Evolutionary conservation across 2,888 invertebrate species (phyloP), one percentile per base, ranked within the genome.

Genomic region (Pristionchus exspectatus): DNA sequence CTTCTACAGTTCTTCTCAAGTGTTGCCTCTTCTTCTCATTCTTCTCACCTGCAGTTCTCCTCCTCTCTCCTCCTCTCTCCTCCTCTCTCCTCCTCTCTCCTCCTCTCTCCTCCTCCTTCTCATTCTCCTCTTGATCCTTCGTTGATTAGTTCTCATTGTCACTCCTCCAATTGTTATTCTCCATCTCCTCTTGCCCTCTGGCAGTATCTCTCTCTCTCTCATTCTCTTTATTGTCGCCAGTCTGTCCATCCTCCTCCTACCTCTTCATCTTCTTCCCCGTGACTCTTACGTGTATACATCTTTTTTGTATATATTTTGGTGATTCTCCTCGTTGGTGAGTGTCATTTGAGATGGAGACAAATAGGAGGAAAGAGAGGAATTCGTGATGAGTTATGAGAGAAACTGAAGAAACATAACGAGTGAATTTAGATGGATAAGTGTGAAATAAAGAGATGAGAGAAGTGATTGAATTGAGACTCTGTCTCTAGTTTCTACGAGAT

Each of bases 291-390:
- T 81, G 33, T 81, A 44, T 38, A 81, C 50, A 30, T 83, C 81
- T 83, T 27, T 54, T 83, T 33, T 83, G 33, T 50, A 24, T 38
- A 24, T 81, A 24, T 38, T 50, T 38, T 81, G 33, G 33, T 38
- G n/a, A 16, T 24, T 56, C 83, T 30, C 54, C 1, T 30, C n/a
- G 21, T 74, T 50, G 44, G 44, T 50, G 44, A 74, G 50, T 81
- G 81, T 81, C 66, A 66, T 66, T 66, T n/a, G 66, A 66, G 66
- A 66, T 66, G 66, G 66, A 24, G 12, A 27, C n/a, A 66, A n/a
- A 66, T n/a, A 30, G 81, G 50, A 44, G 18, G 50, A 81, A 27
- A 16, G n/a, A 81, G 81, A 81, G 50, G 50, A 50, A 38, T 74
- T 21, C 21, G 38, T 33, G 33, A 74, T 33, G 74, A 74, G 74